Evolutionary conservation across 2,797 vertebrate species (phyloP), one percentile per base, ranked within the genome.

Genomic region (Urosaurus nigricauda): DNA sequence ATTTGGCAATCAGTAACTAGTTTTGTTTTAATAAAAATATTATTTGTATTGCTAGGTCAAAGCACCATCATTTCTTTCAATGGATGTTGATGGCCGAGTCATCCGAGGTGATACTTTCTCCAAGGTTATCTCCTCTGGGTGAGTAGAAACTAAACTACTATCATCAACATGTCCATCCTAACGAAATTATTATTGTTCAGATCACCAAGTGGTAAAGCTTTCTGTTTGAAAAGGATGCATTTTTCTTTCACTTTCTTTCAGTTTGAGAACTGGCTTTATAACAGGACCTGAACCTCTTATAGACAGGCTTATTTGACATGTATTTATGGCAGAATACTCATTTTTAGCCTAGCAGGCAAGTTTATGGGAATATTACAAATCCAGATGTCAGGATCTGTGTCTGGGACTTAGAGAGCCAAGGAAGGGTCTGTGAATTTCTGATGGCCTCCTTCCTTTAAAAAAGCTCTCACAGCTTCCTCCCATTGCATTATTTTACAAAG

Each of bases 121-220:
- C 8, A 98, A 98, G 97, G 95, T 98, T 89, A 93, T 98, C 68
- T 98, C 98, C n/a, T 96, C 97, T 7, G 97, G 97, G 97, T 98
- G 96, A 97, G 97, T 6, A 77, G 24, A 85, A 58, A 32, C 24
- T 78, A 5, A 70, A 29, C 32, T 11, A 4, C 19, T 14, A 47
- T 3, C n/a, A 16, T 26, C 35, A n/a, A 37, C 35, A 16, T 32
- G 6, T 19, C n/a, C 17, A 29, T 37, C 88, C 85, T 89, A 14
- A 68, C 13, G 29, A 68, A 68, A 68, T 58, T 19, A 35, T 16
- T 19, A 35, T 16, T 85, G n/a, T n/a, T n/a, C 17, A 74, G 14
- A 85, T 81, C 88, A 75, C 0, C 0, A 88, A 88, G 78, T 1
- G 51, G 90, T 91, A 75, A 24, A 26, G 13, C 5, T 24, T 70